Base-by-base conservation (phyloP, 2,888 invertebrate species). In the Myathropa florea region DNA sequence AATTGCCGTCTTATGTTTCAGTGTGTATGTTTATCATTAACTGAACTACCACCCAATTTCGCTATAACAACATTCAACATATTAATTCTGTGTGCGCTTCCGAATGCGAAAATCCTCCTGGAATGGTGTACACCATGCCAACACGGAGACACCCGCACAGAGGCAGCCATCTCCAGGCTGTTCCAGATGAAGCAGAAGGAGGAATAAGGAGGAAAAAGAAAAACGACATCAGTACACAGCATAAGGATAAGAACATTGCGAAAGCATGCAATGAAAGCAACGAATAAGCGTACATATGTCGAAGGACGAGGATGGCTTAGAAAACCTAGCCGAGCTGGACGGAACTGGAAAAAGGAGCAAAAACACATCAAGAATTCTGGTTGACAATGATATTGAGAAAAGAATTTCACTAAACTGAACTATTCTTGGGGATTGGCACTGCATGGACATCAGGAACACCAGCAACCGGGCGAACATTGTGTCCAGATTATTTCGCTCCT, bases 41-140 rank as follows among this genome's bases (percentile, higher is more conserved):
- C 79, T 46, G 24, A 55, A 67, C 70, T 30, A 23, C 30, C 70
- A 70, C 53, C 76, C 77, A 70, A 60, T 71, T 65, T 79, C 64
- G 21, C 59, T 71, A 39, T 64, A 79, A 65, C 77, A 77, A 70
- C 70, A 70, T 70, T 77, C 77, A 61, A 61, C 68, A 70, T 79
- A 71, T 65, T 79, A 79, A 79, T 79, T 65, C 71, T 71, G 64
- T 79, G 71, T 59, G 79, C 71, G 64, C 36, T 71, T 46, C 46
- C 39, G 46, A 64, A 71, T 53, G 59, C 21, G 33, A 33, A 63
- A 70, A 36, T 10, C 61, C 59, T 36, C 33, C 59, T 7, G 55
- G 33, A 21, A 39, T 28, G 39, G 36, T 28, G n/a, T 30, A n/a
- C n/a, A n/a, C n/a, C n/a, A n/a, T n/a, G n/a, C n/a, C n/a, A n/a